phyloP scores from a whole-genome alignment of 1,140 invertebrate genomes.

The Lasaia peninsularis region DNA sequence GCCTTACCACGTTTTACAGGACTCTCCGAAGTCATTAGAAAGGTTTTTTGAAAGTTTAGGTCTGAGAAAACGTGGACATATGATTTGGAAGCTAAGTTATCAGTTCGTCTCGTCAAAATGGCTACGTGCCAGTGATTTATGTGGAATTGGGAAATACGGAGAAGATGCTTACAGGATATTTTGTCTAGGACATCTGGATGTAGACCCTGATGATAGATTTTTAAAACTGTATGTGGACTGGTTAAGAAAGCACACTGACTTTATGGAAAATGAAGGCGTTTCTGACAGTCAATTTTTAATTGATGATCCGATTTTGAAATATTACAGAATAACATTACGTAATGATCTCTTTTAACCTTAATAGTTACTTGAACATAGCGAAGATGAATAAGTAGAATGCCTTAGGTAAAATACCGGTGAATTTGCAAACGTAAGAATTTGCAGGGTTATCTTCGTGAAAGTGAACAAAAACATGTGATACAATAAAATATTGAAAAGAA shows the following conservation, averaged over 20 bases:
- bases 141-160: constrained; percentile 77
- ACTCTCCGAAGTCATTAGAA: constrained; percentile 59
- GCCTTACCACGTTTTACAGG: constrained; percentile 66
- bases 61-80: constrained; percentile 64
- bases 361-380: too few relatives aligned
- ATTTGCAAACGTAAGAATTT: too few relatives aligned
- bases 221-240: constrained; percentile 78
- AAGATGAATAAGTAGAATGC: too few relatives aligned
- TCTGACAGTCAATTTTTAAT: constrained; percentile 61
- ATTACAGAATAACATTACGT: constrained; percentile 65
- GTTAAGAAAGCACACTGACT: constrained; percentile 61
- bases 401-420: too few relatives aligned
- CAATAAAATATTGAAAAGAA: too few relatives aligned
- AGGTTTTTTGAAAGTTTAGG: constrained; percentile 74
- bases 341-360: constrained; percentile 19
- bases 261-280: constrained; percentile 55
- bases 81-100: constrained; percentile 77
- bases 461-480: too few relatives aligned
- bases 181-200: constrained; percentile 75
- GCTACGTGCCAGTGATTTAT: constrained; percentile 75
- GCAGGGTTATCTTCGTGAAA: too few relatives aligned
- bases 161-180: constrained; percentile 79
- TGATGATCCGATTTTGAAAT: constrained; percentile 63
- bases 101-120: constrained; percentile 77
- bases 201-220: constrained; percentile 76